phyloP scores from a whole-genome alignment of 1,140 invertebrate species.

The Temnothorax nylanderi region DNA sequence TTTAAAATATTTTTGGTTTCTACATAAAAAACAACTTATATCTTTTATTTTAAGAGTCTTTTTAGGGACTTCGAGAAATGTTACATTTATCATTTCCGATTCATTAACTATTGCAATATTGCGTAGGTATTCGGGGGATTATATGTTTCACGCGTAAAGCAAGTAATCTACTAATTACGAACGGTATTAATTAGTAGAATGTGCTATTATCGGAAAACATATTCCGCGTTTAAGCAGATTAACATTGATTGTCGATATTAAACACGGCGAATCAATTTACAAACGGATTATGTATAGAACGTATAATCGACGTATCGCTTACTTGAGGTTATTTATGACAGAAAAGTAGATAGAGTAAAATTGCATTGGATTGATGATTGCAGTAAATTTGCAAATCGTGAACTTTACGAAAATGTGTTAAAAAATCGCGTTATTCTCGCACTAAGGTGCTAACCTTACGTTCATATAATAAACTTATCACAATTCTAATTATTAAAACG shows the following conservation, averaged over 20 bases:
- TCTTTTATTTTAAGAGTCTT: neutral
- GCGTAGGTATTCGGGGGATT: slow-evolving; percentile 35
- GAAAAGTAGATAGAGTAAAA: slow-evolving; percentile 10
- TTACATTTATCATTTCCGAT: slow-evolving; percentile 25
- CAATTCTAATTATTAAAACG: slow-evolving; percentile 20
- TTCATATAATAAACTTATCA: slow-evolving; percentile 2
- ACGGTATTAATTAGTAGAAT: slow-evolving; percentile 59
- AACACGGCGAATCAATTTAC: slow-evolving; percentile 55
- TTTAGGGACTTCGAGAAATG: neutral
- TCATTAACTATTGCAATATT: slow-evolving; percentile 46
- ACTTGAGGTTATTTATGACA: slow-evolving; percentile 38
- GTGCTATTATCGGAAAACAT: slow-evolving; percentile 55
- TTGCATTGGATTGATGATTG: slow-evolving; percentile 23
- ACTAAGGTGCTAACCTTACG: slow-evolving; percentile 3
- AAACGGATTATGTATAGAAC: slow-evolving; percentile 50
- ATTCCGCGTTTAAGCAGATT: slow-evolving; percentile 53
- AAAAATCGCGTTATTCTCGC: neutral
- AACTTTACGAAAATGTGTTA: neutral
- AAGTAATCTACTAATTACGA: slow-evolving; percentile 58
- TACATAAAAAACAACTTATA: neutral
- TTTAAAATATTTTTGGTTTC: neutral
- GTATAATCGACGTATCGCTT: slow-evolving; percentile 15
- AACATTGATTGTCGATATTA: slow-evolving; percentile 57
- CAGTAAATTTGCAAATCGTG: neutral
- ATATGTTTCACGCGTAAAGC: slow-evolving; percentile 23